Percentiles rank a stretch among this genome's conserved stretches.
Conservation (phyloP, 2,888 invertebrate genomes). For the Dioctria linearis region DNA sequence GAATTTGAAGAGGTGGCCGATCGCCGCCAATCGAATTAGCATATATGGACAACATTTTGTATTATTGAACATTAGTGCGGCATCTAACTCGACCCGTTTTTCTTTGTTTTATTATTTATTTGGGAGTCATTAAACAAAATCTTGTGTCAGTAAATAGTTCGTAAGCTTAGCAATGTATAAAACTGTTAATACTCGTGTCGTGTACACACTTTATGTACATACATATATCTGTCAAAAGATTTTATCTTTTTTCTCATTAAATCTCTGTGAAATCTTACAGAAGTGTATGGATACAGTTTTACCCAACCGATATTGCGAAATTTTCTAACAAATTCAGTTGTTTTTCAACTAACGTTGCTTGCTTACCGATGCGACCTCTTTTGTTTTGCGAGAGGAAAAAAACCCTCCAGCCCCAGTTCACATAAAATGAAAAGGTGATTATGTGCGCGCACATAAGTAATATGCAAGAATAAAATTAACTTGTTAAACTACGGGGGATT, state of each 20-base stretch:
- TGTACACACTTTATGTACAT: background rate
- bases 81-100: no score
- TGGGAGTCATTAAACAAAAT: no score
- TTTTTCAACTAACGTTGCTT: background rate
- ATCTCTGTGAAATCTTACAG: slow-evolving; percentile 15
- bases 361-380: background rate
- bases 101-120: no score
- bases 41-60: no score
- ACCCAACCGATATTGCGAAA: slow-evolving; percentile 24
- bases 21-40: no score
- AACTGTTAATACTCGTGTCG: background rate
- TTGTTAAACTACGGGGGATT: background rate
- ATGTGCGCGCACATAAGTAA: background rate
- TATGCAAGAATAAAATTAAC: background rate
- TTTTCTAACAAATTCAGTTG: slow-evolving; percentile 48
- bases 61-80: no score
- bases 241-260: background rate
- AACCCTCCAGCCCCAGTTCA: slow-evolving; percentile 40
- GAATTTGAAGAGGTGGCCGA: no score
- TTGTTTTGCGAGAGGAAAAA: background rate
- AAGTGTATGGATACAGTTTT: slow-evolving; percentile 4
- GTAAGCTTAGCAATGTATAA: background rate
- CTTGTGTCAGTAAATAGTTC: background rate
- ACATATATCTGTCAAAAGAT: background rate
- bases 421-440: slow-evolving; percentile 27